A percentile compares a stretch with the other conserved stretches of the same genome.
phyloP scores from a whole-genome alignment of 2,797 vertebrate genomes.

The Varecia variegata region DNA sequence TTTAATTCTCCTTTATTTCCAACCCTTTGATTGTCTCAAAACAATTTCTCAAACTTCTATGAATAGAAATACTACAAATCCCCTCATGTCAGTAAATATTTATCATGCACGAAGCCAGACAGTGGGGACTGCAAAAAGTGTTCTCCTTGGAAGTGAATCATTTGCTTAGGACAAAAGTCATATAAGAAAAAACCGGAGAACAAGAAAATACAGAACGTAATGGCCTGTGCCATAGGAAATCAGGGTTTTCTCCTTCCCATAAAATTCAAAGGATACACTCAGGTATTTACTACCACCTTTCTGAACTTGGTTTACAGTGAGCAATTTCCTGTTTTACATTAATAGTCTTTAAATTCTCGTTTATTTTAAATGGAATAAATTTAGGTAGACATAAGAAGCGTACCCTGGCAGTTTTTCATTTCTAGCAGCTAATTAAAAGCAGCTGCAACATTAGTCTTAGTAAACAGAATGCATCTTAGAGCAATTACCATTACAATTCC shows the following conservation, averaged over 20 bases:
- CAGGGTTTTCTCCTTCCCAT: not conserved
- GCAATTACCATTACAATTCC: not conserved
- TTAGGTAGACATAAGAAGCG: not conserved
- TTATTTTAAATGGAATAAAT: not conserved
- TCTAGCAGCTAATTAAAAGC: slow-evolving; percentile 36
- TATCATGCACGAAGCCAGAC: not conserved
- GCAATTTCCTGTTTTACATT: not conserved
- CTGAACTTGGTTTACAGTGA: not conserved
- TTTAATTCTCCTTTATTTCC: not conserved
- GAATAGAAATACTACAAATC: not conserved
- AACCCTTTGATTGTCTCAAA: slow-evolving; percentile 9
- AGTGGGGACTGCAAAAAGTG: not conserved
- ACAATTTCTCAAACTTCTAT: not conserved
- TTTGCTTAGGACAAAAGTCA: not conserved
- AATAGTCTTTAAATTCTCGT: slow-evolving; percentile 33
- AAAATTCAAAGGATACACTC: not conserved
- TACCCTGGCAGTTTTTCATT: not conserved
- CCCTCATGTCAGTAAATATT: not conserved
- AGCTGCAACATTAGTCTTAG: not conserved
- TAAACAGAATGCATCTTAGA: slow-evolving; percentile 1
- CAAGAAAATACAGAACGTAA: not conserved
- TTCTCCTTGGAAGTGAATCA: not conserved
- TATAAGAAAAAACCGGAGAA: not conserved
- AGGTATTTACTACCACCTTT: not conserved
- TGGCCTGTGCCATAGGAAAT: not conserved